Base-by-base conservation (phyloP, 1,140 invertebrate genomes). In the Drosophila teissieri region DNA sequence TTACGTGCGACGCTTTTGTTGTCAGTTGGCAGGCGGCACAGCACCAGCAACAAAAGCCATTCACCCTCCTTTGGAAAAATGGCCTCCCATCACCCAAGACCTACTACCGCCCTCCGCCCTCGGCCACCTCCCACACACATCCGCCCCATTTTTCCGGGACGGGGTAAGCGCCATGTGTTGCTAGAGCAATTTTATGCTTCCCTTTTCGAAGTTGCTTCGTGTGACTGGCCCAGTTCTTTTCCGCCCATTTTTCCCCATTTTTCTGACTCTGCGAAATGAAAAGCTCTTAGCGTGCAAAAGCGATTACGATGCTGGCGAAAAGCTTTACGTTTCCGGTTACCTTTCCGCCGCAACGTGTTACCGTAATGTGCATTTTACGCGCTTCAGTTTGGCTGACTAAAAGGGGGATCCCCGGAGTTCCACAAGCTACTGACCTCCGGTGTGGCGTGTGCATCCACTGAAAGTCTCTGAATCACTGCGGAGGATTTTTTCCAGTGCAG, bases 1-100 rank as follows among this genome's bases (percentile, higher is more conserved):
- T 88, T 88, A 88, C 84, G 84, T 88, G 80, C 72, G 48, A 48
- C 67, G 79, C 83, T 88, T 88, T 82, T 86, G 78, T 86, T 88
- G 83, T 78, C 83, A 78, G 67, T 45, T 65, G 57, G 73, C 72
- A 77, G 62, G 69, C 67, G 63, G 74, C 62, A 48, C 78, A 67
- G 52, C 40, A 12, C 45, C 73, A 72, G 46, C 45, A 49, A 73
- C 46, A 65, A 68, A 65, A 40, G 51, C 44, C 67, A 48, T 19
- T n/a, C 68, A 48, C 63, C 65, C 48, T 49, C 34, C 39, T 68
- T 34, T 39, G 49, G 40, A 65, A 46, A 53, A 65, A 65, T 52
- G 39, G 22, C 64, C 37, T 37, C 55, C 56, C 61, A 34, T 1
- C 27, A 31, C 27, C 27, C 31, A 31, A 31, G 31, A 31, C 31